These are phyloP conservation scores for Athripsodes cinereus DNA, from an alignment of 2,888 invertebrate species.

Conservation along the genomic window DNA sequence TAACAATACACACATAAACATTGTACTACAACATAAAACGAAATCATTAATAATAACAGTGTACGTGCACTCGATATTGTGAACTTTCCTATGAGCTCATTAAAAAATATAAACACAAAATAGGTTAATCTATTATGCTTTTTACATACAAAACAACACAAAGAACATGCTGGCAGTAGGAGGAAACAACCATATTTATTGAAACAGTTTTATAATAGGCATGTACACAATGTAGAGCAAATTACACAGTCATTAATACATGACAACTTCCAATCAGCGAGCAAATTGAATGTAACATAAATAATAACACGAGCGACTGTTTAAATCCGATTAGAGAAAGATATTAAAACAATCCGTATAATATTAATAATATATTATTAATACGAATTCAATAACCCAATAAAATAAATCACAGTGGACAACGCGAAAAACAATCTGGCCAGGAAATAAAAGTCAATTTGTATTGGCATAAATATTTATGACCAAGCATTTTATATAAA, in stretches of 20 bases:
- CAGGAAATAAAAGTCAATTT: slow-evolving; percentile 20
- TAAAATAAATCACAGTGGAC: slow-evolving; percentile 19
- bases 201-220: too few species aligned
- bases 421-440: slow-evolving; percentile 17
- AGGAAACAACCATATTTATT: too few species aligned
- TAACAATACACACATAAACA: neutral
- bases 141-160: too few species aligned
- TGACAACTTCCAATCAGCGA: too few species aligned
- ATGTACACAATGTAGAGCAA: too few species aligned
- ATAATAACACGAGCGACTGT: slow-evolving; percentile 14
- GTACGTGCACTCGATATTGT: neutral
- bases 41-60: neutral
- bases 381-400: slow-evolving; percentile 21
- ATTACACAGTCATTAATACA: too few species aligned
- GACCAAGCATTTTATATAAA: neutral
- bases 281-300: neutral
- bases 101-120: neutral
- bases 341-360: slow-evolving; percentile 17
- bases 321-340: slow-evolving; percentile 21
- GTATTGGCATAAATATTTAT: slow-evolving; percentile 13
- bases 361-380: slow-evolving; percentile 5
- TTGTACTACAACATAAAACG: too few species aligned
- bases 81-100: neutral
- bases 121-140: too few species aligned
- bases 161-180: too few species aligned